These are phyloP conservation scores for Ceyx melanurus DNA, from an alignment of 2,113 vertebrate genomes.

Conservation along the genomic window DNA sequence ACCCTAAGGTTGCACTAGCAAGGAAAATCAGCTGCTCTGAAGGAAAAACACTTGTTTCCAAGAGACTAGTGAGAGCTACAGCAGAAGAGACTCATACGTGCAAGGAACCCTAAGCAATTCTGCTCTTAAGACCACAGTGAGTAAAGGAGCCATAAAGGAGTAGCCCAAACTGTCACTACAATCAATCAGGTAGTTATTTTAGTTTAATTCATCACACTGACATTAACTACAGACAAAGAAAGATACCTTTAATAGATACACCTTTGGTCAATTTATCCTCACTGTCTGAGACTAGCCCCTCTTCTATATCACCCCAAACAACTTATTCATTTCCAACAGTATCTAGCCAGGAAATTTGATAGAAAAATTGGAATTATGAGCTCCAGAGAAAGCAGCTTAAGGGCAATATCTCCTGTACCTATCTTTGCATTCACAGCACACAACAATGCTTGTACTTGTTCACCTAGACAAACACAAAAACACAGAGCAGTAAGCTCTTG, in stretches of 20 bases:
- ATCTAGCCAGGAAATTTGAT: background rate
- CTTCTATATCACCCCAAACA: background rate
- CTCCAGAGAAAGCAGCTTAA: background rate
- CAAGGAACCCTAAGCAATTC: background rate
- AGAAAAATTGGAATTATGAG: background rate
- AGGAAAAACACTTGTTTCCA: background rate
- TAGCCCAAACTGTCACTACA: background rate
- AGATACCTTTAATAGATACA: background rate
- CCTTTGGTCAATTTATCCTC: background rate
- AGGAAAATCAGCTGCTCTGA: background rate
- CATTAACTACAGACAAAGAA: background rate
- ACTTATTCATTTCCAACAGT: background rate
- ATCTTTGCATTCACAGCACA: background rate
- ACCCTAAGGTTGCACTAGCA: background rate
- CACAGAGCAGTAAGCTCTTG: background rate
- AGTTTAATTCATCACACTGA: background rate
- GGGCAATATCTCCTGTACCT: background rate
- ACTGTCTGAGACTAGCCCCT: background rate
- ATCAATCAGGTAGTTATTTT: background rate
- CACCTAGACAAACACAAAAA: background rate
- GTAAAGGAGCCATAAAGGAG: background rate
- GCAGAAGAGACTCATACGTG: background rate
- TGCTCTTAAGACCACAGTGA: background rate
- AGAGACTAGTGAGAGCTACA: background rate
- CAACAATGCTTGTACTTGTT: accelerated